Percentiles rank a stretch among this genome's conserved stretches.
Evolutionary conservation across 2,888 invertebrate species (phyloP).

Genomic region (Geotrupes spiniger): DNA sequence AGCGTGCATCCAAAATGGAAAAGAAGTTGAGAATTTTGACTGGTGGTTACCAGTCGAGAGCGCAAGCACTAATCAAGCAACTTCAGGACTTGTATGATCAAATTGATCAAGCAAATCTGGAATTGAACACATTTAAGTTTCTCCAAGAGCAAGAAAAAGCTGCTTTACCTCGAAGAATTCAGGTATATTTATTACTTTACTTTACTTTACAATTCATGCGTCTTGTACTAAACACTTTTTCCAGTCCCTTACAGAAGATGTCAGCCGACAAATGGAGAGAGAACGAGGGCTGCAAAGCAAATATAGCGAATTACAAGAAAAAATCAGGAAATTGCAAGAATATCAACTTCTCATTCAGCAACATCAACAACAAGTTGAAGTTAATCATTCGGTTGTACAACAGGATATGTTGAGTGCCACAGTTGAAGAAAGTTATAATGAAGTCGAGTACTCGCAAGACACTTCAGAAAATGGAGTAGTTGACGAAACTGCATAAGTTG

Average conservation of each 20-base stretch:
- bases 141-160: conserved; percentile 85
- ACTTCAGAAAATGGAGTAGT: conserved; percentile 12
- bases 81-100: conserved; percentile 84
- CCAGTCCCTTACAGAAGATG: conserved; percentile 86
- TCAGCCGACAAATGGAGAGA: conserved; percentile 85
- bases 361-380: conserved; percentile 15
- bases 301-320: conserved; percentile 72
- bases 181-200: conserved; percentile 53
- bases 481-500: conserved; percentile 18
- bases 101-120: conserved; percentile 84
- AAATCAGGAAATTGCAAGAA: conserved; percentile 51
- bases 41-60: conserved; percentile 77
- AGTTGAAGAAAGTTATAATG: conserved; percentile 14
- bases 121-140: conserved; percentile 87
- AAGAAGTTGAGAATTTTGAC: conserved; percentile 95
- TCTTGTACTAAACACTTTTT: conserved; percentile 29
- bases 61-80: conserved; percentile 85
- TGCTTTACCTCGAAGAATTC: conserved; percentile 86
- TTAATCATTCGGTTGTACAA: conserved; percentile 12
- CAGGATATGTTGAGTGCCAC: conserved; percentile 11
- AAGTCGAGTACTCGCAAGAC: conserved; percentile 9
- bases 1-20: conserved; percentile 95
- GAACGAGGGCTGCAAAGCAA: conserved; percentile 84
- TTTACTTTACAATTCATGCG: background rate
- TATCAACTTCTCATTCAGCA: conserved; percentile 23